phyloP scores from a whole-genome alignment of 2,113 vertebrate species.

The Mystacornis crossleyi region DNA sequence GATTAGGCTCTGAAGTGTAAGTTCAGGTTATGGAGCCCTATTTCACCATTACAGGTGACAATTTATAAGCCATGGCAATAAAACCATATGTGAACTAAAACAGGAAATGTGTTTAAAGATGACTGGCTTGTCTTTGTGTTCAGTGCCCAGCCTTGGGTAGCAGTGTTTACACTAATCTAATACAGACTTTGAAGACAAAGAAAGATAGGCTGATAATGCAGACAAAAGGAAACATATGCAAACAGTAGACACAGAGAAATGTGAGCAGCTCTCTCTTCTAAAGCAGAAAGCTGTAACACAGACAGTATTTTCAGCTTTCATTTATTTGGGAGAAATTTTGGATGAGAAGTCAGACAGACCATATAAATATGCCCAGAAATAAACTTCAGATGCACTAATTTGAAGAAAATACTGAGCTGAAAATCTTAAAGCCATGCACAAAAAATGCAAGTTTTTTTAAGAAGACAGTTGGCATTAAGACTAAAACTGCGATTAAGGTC shows the following conservation, averaged over 20 bases:
- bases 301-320: not conserved
- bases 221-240: slow-evolving; percentile 34
- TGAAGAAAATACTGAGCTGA: not conserved
- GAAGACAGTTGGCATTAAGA: not conserved
- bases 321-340: not conserved
- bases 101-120: slow-evolving; percentile 47
- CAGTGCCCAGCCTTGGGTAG: slow-evolving; percentile 15
- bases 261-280: not conserved
- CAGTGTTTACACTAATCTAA: slow-evolving; percentile 35
- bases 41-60: slow-evolving; percentile 65
- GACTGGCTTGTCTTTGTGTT: slow-evolving; percentile 21
- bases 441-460: not conserved
- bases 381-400: not conserved
- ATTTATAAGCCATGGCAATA: slow-evolving; percentile 60
- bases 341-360: not conserved
- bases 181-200: slow-evolving; percentile 31
- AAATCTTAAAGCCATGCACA: not conserved
- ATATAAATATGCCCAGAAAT: not conserved
- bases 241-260: not conserved
- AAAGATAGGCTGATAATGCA: slow-evolving; percentile 4
- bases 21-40: slow-evolving; percentile 54
- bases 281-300: not conserved
- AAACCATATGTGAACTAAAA: slow-evolving; percentile 53
- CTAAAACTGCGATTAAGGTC: slow-evolving; percentile 16
- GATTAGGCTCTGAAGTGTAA: slow-evolving; percentile 54